Evolutionary conservation across 2,113 vertebrate species (phyloP).

Genomic region (Larimichthys crocea): DNA sequence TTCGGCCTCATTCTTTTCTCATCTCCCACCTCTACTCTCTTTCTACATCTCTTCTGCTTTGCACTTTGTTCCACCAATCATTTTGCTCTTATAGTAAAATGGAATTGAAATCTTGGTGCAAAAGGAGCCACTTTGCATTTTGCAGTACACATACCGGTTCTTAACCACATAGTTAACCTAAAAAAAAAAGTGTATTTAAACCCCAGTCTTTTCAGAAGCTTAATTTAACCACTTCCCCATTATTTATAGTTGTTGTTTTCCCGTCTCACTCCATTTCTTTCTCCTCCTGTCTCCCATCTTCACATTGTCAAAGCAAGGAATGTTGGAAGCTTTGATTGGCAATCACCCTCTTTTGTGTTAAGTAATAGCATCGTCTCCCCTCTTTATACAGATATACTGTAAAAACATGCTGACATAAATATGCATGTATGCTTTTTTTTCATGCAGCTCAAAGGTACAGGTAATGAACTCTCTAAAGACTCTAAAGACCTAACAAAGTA

Average conservation of each 20-base stretch:
- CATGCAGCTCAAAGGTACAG: background rate
- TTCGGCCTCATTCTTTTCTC: slow-evolving; percentile 5
- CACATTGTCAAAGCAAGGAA: slow-evolving; percentile 7
- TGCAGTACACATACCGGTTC: background rate
- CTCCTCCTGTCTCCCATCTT: background rate
- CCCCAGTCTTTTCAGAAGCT: background rate
- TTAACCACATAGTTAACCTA: background rate
- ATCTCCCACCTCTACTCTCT: slow-evolving; percentile 5
- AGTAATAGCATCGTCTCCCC: background rate
- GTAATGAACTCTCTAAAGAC: slow-evolving; percentile 10
- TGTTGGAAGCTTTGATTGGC: slow-evolving; percentile 53
- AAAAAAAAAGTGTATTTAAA: slow-evolving; percentile 18
- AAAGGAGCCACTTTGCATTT: slow-evolving; percentile 12
- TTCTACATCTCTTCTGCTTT: slow-evolving; percentile 5
- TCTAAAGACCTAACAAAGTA: slow-evolving; percentile 4
- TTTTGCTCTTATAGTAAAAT: slow-evolving; percentile 29
- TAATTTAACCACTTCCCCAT: slow-evolving; percentile 21
- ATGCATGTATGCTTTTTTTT: slow-evolving; percentile 1
- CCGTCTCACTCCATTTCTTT: background rate
- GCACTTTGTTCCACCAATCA: slow-evolving; percentile 20
- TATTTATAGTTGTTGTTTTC: background rate
- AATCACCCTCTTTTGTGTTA: slow-evolving; percentile 30
- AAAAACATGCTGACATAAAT: slow-evolving; percentile 17
- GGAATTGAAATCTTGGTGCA: background rate
- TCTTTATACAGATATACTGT: background rate